phyloP scores from a whole-genome alignment of 2,797 vertebrate genomes.

The Spea hammondii region DNA sequence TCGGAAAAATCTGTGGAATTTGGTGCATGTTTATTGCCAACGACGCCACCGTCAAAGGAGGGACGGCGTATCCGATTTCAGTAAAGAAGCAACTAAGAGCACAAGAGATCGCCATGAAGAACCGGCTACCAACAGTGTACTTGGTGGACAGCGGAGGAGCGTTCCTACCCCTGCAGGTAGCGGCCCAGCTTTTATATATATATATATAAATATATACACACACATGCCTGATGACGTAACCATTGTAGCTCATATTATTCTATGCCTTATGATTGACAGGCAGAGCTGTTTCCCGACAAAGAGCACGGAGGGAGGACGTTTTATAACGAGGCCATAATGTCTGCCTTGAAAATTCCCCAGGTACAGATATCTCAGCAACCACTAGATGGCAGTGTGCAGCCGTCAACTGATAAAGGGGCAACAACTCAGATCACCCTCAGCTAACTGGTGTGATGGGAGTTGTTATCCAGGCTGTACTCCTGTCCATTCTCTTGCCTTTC shows the following conservation, averaged over 20 bases:
- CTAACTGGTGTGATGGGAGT: not conserved
- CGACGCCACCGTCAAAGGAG: slow-evolving; percentile 84
- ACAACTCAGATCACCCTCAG: not conserved
- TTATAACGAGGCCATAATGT: slow-evolving; percentile 86
- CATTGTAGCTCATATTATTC: not conserved
- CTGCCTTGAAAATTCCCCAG: slow-evolving; percentile 84
- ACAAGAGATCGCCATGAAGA: slow-evolving; percentile 79
- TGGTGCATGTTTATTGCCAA: slow-evolving; percentile 83
- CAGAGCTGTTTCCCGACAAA: slow-evolving; percentile 88
- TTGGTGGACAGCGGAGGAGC: slow-evolving; percentile 81
- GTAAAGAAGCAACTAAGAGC: slow-evolving; percentile 83
- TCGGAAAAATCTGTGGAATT: slow-evolving; percentile 77
- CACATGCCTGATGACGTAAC: not conserved
- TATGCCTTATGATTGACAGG: slow-evolving; percentile 60
- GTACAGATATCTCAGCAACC: slow-evolving; percentile 58
- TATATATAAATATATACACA: too few species aligned
- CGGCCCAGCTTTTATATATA: not conserved
- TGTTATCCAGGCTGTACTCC: not conserved
- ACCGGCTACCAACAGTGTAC: slow-evolving; percentile 77
- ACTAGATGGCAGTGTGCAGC: not conserved
- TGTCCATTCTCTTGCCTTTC: not conserved
- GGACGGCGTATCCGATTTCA: slow-evolving; percentile 78
- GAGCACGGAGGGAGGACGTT: slow-evolving; percentile 80
- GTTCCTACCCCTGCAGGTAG: slow-evolving; percentile 83
- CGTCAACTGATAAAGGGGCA: not conserved